phyloP scores from a whole-genome alignment of 2,888 invertebrate species.

The Lymantria monacha region DNA sequence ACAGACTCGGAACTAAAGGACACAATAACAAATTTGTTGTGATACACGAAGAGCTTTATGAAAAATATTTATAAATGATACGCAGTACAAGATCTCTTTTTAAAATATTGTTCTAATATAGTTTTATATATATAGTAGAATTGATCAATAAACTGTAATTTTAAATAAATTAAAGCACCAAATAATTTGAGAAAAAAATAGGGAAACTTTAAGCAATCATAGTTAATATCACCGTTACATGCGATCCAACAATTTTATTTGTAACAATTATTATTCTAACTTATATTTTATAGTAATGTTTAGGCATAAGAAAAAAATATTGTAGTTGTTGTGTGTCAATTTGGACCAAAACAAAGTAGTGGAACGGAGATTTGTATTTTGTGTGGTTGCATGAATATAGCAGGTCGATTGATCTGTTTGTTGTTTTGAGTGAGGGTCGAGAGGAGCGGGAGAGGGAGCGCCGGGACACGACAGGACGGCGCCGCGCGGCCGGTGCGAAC shows the following conservation, averaged over 20 bases:
- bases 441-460: conserved; percentile 69
- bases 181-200: conserved; percentile 64
- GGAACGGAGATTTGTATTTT: conserved; percentile 47
- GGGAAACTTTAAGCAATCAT: conserved; percentile 68
- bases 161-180: conserved; percentile 4
- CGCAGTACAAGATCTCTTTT: no score
- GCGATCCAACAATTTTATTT: conserved; percentile 79
- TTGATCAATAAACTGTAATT: no score
- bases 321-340: conserved; percentile 51
- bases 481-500: conserved; percentile 70
- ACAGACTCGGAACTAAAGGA: no score
- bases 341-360: conserved; percentile 46
- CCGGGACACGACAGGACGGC: conserved; percentile 63
- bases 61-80: no score
- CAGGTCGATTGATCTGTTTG: conserved; percentile 78
- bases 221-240: conserved; percentile 77
- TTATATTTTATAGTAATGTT: conserved; percentile 75
- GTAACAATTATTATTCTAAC: conserved; percentile 60
- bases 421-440: conserved; percentile 72
- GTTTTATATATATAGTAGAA: no score
- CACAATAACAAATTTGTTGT: no score
- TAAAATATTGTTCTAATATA: no score
- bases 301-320: conserved; percentile 68
- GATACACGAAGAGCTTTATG: no score
- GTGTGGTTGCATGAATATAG: conserved; percentile 58